Conservation (phyloP, 1,140 invertebrate species). For the Hermetia illucens region DNA sequence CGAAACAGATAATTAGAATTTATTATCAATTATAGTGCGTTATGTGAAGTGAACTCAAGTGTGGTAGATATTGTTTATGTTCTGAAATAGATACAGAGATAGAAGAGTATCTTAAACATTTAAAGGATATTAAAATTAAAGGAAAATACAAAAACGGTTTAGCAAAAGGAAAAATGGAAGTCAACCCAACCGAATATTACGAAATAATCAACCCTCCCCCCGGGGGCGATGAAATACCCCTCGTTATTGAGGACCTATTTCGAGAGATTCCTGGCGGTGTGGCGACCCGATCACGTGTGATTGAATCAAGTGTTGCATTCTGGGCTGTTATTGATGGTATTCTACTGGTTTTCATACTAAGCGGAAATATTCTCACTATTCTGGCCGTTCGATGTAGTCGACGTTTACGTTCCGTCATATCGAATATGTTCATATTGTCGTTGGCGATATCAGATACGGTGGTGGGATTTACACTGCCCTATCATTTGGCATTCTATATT, state of each 20-base stretch:
- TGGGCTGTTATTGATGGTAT: constrained; percentile 46
- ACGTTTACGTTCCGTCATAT: constrained; percentile 43
- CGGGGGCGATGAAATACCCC: not conserved
- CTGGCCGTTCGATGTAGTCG: constrained; percentile 49
- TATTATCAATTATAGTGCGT: too few species aligned
- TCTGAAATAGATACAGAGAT: too few species aligned
- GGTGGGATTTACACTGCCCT: constrained; percentile 55
- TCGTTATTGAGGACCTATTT: not conserved
- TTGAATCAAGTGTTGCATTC: constrained; percentile 10
- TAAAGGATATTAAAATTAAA: too few species aligned
- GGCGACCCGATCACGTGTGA: not conserved
- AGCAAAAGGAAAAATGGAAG: not conserved
- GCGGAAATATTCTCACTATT: constrained; percentile 57
- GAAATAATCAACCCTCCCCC: not conserved
- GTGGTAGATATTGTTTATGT: too few species aligned
- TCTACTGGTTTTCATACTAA: constrained; percentile 47
- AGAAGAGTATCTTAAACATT: too few species aligned
- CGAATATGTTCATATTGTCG: constrained; percentile 59
- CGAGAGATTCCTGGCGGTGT: not conserved
- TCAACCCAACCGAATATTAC: not conserved
- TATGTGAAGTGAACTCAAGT: too few species aligned
- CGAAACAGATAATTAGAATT: too few species aligned
- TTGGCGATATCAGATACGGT: constrained; percentile 57
- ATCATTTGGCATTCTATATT: constrained; percentile 56
- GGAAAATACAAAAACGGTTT: too few species aligned